Evolutionary conservation across 2,888 invertebrate species (phyloP).

Genomic region (Bellardia bayeri): DNA sequence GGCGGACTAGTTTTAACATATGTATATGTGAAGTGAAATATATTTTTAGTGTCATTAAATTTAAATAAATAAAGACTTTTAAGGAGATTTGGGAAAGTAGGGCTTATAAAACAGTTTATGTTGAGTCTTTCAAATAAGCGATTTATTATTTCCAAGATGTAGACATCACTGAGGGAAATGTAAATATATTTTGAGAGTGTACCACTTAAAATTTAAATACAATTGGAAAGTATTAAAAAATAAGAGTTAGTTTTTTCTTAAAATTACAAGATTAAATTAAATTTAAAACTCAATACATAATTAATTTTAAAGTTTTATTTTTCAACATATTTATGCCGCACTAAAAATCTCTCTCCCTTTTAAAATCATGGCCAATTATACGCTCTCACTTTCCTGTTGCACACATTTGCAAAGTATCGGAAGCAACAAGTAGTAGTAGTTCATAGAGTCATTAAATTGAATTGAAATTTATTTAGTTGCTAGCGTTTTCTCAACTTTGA

Average conservation of each 20-base stretch:
- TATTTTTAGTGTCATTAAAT: no score
- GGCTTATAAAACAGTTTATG: no score
- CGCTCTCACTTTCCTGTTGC: not conserved
- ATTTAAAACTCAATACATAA: no score
- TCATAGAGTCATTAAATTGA: no score
- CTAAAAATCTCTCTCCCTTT: no score
- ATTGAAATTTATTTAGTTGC: conserved; percentile 68
- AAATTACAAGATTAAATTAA: no score
- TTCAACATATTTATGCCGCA: not conserved
- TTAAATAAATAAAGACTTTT: not conserved
- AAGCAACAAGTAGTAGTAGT: conserved; percentile 39
- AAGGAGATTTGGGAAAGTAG: no score
- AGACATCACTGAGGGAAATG: not conserved
- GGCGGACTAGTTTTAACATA: no score
- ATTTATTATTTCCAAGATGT: not conserved
- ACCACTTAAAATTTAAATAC: not conserved
- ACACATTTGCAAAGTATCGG: conserved; percentile 25
- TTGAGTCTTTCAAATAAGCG: not conserved
- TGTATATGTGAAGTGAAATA: no score
- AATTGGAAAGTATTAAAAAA: not conserved
- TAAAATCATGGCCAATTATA: no score
- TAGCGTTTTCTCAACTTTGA: conserved; percentile 64
- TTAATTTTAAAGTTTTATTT: not conserved
- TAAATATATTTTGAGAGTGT: not conserved
- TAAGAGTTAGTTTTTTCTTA: no score